Percentiles rank a stretch among this genome's conserved stretches.
Conservation (phyloP, 2,797 vertebrate species). For the Betta splendens region DNA sequence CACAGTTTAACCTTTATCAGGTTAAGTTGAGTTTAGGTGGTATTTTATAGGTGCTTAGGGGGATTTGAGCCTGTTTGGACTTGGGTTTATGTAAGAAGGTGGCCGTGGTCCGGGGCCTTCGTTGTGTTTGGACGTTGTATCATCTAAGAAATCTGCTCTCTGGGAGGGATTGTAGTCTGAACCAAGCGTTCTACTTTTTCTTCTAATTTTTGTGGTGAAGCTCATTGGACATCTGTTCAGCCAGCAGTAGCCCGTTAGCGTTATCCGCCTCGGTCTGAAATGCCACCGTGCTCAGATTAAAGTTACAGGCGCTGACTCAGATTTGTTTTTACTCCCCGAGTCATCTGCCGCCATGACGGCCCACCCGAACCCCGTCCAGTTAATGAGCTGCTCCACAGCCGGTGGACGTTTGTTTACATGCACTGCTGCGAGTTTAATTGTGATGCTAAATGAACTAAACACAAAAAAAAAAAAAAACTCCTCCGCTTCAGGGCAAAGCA, state of each 20-base stretch:
- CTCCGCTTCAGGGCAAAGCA: conserved; percentile 15
- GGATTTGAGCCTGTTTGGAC: background rate
- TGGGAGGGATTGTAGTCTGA: background rate
- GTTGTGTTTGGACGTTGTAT: background rate
- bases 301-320: conserved; percentile 35
- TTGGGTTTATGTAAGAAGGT: background rate
- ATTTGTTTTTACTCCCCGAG: conserved; percentile 43
- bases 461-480: background rate
- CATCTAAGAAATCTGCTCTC: background rate
- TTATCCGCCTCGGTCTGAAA: conserved; percentile 19
- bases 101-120: background rate
- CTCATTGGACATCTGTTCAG: conserved; percentile 15
- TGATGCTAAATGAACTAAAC: conserved; percentile 45
- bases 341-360: conserved; percentile 36
- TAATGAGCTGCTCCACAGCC: conserved; percentile 54
- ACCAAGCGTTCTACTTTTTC: conserved; percentile 7
- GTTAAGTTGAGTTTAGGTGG: background rate
- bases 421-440: conserved; percentile 28
- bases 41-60: background rate
- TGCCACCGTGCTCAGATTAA: conserved; percentile 35
- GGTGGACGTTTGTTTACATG: conserved; percentile 33
- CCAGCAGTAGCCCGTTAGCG: background rate
- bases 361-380: conserved; percentile 41
- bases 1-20: conserved; percentile 1
- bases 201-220: background rate